Evolutionary conservation across 2,113 vertebrate species (phyloP), one percentile per base, ranked within the genome.

Genomic region (Planiliza haematocheilus): DNA sequence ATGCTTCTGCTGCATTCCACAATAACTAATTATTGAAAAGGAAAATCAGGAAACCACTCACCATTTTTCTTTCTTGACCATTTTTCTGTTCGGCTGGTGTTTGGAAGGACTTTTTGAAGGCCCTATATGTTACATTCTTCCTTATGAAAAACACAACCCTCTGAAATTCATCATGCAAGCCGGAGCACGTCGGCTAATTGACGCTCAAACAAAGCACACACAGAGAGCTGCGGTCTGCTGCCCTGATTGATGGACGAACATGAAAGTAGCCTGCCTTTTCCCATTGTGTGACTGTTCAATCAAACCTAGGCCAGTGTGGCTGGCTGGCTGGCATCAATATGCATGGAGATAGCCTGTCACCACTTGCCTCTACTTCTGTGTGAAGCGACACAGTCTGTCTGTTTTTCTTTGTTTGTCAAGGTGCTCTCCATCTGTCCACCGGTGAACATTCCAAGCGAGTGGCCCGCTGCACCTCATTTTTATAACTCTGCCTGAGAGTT

Each of bases 221-320:
- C 3, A 5, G 81, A 72, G 56, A 77, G 70, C 85, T 68, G 68
- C 81, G 84, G 83, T 84, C 81, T 81, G 83, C 84, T 74, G 84
- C 87, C 61, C 79, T 93, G 92, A 93, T 92, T 93, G 91, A 93
- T 93, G 86, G 88, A 80, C 41, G 79, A 92, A 91, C 90, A 92
- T 93, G 89, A 93, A 83, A 91, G 90, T 91, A 85, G 83, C 81
- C 88, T 93, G 91, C 88, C 92, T 86, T 91, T 88, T 89, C 80
- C 79, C 80, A 90, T 93, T 86, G 80, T 89, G 82, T 71, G 80
- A 85, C 90, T 89, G 89, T 87, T 93, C 93, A 90, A 93, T 94
- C 92, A 93, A 92, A 86, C 68, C 63, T 42, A 50, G 58, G 77
- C 83, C 84, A 88, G 81, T 84, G 79, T 80, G 73, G 84, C 77